Conservation (phyloP, 2,113 vertebrate species). For the Hymenochirus boettgeri region DNA sequence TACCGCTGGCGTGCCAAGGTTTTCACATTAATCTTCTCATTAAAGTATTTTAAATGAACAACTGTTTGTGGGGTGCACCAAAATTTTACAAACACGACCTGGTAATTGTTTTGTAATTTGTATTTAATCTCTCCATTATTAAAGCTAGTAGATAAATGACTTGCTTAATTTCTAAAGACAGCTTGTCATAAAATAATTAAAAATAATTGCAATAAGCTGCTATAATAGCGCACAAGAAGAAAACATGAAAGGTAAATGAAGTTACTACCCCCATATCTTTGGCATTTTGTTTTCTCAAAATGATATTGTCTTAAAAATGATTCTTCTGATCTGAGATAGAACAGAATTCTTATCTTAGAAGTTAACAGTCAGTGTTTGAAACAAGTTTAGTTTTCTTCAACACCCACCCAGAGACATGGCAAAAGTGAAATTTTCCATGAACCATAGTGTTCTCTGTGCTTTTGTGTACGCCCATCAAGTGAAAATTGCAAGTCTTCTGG, state of each 20-base stretch:
- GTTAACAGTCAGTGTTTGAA: constrained; percentile 21
- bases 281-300: not conserved
- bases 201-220: constrained; percentile 54
- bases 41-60: not conserved
- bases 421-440: constrained; percentile 31
- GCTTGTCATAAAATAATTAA: constrained; percentile 56
- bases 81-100: constrained; percentile 39
- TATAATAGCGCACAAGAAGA: constrained; percentile 44
- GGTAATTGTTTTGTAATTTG: constrained; percentile 44
- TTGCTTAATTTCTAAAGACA: constrained; percentile 58
- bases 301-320: constrained; percentile 49
- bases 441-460: constrained; percentile 13
- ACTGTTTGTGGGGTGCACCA: not conserved
- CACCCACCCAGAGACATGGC: constrained; percentile 27
- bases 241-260: constrained; percentile 45
- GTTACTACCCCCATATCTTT: constrained; percentile 44
- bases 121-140: constrained; percentile 49
- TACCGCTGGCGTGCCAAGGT: no score
- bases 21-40: no score
- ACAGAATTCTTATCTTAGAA: constrained; percentile 22
- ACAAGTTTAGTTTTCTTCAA: constrained; percentile 10
- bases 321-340: constrained; percentile 53
- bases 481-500: constrained; percentile 45
- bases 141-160: constrained; percentile 58
- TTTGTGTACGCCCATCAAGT: constrained; percentile 29